A percentile compares a stretch with the other conserved stretches of the same genome.
Conservation (phyloP, 1,140 invertebrate genomes). For the Adoxophyes honmai region DNA sequence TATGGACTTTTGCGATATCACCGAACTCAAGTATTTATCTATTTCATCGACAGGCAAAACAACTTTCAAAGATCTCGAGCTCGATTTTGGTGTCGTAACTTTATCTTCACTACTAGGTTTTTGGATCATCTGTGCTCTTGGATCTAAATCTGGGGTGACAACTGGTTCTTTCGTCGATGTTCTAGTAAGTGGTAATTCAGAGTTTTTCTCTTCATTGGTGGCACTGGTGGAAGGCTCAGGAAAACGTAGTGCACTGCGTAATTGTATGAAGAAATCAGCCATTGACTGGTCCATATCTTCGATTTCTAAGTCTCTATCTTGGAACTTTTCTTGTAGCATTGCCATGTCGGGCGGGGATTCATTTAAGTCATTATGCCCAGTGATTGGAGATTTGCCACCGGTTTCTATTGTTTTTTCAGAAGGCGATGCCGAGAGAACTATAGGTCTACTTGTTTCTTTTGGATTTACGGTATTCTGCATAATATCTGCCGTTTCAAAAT, state of each 20-base stretch:
- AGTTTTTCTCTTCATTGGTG: no score
- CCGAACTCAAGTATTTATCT: background rate
- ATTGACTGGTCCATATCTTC: constrained; percentile 34
- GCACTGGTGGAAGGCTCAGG: no score
- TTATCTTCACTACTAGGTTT: no score
- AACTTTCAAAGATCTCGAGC: background rate
- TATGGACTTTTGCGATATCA: background rate
- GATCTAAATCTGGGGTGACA: no score
- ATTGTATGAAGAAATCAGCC: constrained; percentile 31
- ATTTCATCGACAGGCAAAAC: background rate
- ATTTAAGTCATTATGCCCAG: constrained; percentile 40
- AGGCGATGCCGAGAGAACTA: no score
- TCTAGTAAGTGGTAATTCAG: background rate
- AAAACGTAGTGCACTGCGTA: no score
- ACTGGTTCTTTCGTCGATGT: background rate
- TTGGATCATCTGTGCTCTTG: no score
- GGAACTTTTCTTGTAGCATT: constrained; percentile 27
- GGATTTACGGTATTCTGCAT: no score
- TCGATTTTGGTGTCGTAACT: background rate
- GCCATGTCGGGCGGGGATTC: constrained; percentile 38
- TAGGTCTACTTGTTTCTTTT: no score
- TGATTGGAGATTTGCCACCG: constrained; percentile 43
- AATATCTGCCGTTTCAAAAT: no score
- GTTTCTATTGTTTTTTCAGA: constrained; percentile 43
- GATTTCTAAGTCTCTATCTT: constrained; percentile 37